Base-by-base conservation (phyloP, 2,888 invertebrate genomes). In the Leucophora obtusa region DNA sequence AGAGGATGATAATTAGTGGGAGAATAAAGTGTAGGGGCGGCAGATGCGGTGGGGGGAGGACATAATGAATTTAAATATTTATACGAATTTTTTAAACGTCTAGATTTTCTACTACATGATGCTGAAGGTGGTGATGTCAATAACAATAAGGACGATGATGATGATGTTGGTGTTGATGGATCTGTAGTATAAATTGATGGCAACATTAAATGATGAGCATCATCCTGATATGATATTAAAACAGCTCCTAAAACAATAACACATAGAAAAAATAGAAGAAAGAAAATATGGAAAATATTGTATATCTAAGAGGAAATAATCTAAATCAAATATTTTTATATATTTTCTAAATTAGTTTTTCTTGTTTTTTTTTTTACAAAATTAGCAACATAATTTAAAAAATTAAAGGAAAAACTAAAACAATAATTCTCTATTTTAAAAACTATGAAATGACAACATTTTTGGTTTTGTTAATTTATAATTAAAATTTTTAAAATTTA, bases 211-310 rank as follows among this genome's bases (percentile, higher is more conserved):
- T 68, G 35, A 11, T 59, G 68, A 38, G 47, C 51, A 53, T 60
- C 35, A 28, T 60, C 58, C 54, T 56, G 21, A 28, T 56, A 56
- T 69, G 11, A 70, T 70, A 77, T 28, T 65, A 65, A 73, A 35
- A 65, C 73, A 60, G 70, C 81, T 74, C 73, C 81, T 77, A 60
- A 59, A 24, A 47, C 24, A 17, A n/a, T 38, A 17, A 11, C 21
- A 21, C 0, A 24, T 35, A 33, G 18, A 63, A 58, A 33, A 50
- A 6, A 33, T 62, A 54, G 17, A 43, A 60, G 74, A 68, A 38
- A 63, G 24, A 65, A 47, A 60, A 47, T 47, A 66, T 59, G 66
- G 59, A 71, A 71, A 66, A 68, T 50, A 80, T 28, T 28, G 28
- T 66, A 71, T 60, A 38, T 38, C 38, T 38, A 38, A 80, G 62